Percentiles rank a stretch among this genome's conserved stretches.
These are phyloP conservation scores for Cervus canadensis DNA, from an alignment of 2,113 vertebrate species.

Conservation along the genomic window DNA sequence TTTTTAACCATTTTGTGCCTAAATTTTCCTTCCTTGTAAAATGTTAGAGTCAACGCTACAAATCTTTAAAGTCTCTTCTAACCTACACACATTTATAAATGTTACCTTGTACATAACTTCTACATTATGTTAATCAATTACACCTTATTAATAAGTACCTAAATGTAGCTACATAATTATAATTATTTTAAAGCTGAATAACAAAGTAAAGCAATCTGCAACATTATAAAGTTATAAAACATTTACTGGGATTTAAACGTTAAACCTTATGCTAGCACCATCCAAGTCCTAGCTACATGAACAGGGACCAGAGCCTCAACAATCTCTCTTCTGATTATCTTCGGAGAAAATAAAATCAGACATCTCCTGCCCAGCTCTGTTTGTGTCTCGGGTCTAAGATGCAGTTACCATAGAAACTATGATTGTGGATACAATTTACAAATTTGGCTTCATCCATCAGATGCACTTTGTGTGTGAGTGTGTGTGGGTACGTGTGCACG, in stretches of 20 bases:
- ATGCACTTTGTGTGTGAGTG: slow-evolving; percentile 32
- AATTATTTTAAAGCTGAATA: slow-evolving; percentile 28
- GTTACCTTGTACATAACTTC: neutral
- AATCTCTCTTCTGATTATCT: slow-evolving; percentile 73
- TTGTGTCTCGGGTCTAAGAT: slow-evolving; percentile 81
- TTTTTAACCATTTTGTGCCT: slow-evolving; percentile 30
- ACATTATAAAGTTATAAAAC: slow-evolving; percentile 5
- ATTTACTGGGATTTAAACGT: neutral
- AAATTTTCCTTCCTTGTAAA: neutral
- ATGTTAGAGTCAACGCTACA: neutral
- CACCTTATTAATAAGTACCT: neutral
- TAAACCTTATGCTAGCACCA: neutral
- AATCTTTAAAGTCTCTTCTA: neutral
- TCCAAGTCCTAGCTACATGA: neutral
- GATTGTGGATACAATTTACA: slow-evolving; percentile 79
- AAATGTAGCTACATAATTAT: neutral
- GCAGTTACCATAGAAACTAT: slow-evolving; percentile 86
- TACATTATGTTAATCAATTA: neutral
- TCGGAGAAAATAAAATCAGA: slow-evolving; percentile 75
- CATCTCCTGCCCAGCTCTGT: slow-evolving; percentile 77
- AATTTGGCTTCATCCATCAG: slow-evolving; percentile 79
- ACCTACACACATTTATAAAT: neutral
- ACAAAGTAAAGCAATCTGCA: neutral
- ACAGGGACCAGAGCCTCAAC: slow-evolving; percentile 32
- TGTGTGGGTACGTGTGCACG: neutral